Evolutionary conservation across 2,113 vertebrate species (phyloP).

Genomic region (Indri indri): DNA sequence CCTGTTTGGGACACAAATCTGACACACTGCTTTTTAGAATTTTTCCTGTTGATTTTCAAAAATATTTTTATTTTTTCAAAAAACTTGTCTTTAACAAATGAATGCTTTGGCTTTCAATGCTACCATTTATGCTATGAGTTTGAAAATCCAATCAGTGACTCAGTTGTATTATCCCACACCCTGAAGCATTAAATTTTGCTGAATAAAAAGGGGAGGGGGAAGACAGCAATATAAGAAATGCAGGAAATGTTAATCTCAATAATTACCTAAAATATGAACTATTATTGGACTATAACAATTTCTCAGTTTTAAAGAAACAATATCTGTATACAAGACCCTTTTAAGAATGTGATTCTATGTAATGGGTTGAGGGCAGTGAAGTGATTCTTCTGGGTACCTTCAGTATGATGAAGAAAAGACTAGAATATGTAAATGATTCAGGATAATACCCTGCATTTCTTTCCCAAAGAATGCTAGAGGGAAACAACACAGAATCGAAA

Average conservation of each 20-base stretch:
- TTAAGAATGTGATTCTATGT: neutral
- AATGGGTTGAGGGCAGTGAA: neutral
- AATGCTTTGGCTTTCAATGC: conserved; percentile 7
- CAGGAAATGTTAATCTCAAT: neutral
- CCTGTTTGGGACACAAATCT: neutral
- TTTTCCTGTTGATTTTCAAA: conserved; percentile 43
- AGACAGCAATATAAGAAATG: neutral
- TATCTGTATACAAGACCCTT: neutral
- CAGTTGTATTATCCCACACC: neutral
- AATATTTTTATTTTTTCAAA: neutral
- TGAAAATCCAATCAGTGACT: neutral
- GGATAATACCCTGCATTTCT: neutral
- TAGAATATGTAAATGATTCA: neutral
- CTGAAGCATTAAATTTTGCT: neutral
- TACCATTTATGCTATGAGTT: neutral
- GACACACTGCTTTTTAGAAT: neutral
- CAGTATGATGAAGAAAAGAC: neutral
- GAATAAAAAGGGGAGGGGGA: neutral
- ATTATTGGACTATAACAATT: neutral
- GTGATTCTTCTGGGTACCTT: neutral
- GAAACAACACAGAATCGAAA: neutral
- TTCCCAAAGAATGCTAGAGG: neutral
- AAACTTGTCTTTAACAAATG: neutral
- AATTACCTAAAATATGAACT: neutral
- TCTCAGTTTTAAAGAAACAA: neutral